Evolutionary conservation across 2,888 invertebrate species (phyloP), one percentile per base, ranked within the genome.

Genomic region (Rhingia campestris): DNA sequence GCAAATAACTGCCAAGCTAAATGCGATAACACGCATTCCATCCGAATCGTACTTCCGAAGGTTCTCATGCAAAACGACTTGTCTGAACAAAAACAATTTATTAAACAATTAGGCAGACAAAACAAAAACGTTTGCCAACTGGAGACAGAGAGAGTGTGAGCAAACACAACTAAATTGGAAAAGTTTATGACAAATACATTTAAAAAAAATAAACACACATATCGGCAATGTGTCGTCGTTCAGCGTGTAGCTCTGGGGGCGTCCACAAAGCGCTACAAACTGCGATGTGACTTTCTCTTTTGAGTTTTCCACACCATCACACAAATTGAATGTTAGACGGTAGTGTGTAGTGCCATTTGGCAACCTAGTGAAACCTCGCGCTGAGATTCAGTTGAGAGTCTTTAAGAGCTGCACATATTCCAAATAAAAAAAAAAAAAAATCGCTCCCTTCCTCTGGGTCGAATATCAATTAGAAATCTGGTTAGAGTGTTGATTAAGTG

Each of bases 401-500:
- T 39, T 39, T 6, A 3, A 39, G 10, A 39, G 39, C 39, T 39
- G 1, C 39, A 6, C 39, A 39, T 10, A 6, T 39, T 10, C 39
- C 1, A 9, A 39, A 10, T 33, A n/a, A n/a, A 53, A 6, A 53
- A 22, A 14, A 47, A 30, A n/a, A 12, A 43, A 43, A 43, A 43
- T 22, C 22, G 2, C 22, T 22, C 22, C 45, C 54, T 53, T 33
- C 53, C 51, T 41, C 64, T 63, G 72, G 49, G 73, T 79, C 58
- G 75, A 67, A 79, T 82, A 74, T 79, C 73, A 82, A 74, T 74
- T 82, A 73, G 72, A 73, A 82, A 77, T 61, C 72, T 63, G 66
- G 56, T 73, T 73, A 67, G 61, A 73, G 59, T 63, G 51, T 54
- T 54, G 77, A 73, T 77, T 51, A 63, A 77, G 67, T 63, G 66